These are phyloP conservation scores for Oconnorella tubifera DNA, from an alignment of 2,888 invertebrate species.

Conservation along the genomic window DNA sequence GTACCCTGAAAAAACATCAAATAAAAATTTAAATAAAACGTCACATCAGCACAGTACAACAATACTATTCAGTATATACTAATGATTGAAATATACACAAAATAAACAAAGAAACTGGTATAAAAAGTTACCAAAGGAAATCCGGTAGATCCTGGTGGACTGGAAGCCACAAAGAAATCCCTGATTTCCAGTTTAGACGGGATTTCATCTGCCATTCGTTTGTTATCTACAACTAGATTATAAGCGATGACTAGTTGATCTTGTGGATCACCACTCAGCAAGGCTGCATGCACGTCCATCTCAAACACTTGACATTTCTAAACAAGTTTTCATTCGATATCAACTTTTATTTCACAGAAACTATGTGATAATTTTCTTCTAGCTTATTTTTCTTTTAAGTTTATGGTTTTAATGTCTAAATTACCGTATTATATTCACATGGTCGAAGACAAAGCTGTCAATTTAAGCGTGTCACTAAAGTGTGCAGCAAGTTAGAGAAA, in stretches of 20 bases:
- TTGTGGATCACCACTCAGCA: slow-evolving; percentile 92
- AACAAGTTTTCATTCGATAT: slow-evolving; percentile 1
- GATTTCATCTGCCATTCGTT: slow-evolving; percentile 61
- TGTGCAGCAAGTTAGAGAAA: too few relatives aligned
- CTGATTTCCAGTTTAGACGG: slow-evolving; percentile 57
- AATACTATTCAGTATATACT: too few relatives aligned
- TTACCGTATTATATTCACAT: too few relatives aligned
- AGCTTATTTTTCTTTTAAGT: too few relatives aligned
- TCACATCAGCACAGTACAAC: background rate
- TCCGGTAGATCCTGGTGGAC: slow-evolving; percentile 63
- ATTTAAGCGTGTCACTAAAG: too few relatives aligned
- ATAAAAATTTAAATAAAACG: background rate
- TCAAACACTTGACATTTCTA: slow-evolving; percentile 91
- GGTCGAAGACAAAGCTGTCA: too few relatives aligned
- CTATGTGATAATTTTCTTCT: too few relatives aligned
- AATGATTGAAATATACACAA: too few relatives aligned
- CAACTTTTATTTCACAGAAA: too few relatives aligned
- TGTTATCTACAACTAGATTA: slow-evolving; percentile 96
- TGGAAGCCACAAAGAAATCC: slow-evolving; percentile 89
- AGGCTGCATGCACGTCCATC: slow-evolving; percentile 86
- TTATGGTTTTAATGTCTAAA: too few relatives aligned
- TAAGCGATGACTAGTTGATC: slow-evolving; percentile 98
- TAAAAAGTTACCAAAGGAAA: background rate
- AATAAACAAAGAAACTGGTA: too few relatives aligned
- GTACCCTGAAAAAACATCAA: slow-evolving; percentile 9